phyloP scores from a whole-genome alignment of 2,888 invertebrate species.

The Galerucella nymphaeae region DNA sequence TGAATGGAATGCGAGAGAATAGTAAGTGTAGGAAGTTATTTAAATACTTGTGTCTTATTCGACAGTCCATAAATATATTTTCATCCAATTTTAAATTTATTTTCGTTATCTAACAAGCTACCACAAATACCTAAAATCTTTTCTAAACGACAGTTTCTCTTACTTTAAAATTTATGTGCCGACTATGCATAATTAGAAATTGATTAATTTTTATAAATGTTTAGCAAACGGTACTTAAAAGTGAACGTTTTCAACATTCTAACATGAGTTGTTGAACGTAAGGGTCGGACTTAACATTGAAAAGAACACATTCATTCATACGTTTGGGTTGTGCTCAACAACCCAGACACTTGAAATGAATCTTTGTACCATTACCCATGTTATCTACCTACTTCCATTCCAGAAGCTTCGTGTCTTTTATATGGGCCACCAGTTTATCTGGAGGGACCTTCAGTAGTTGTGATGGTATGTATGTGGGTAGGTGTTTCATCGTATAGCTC shows the following conservation, averaged over 20 bases:
- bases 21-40: constrained; percentile 43
- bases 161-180: constrained; percentile 59
- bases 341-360: too few relatives aligned
- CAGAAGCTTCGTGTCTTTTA: too few relatives aligned
- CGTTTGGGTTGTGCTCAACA: too few relatives aligned
- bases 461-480: too few relatives aligned
- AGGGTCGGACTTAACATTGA: constrained; percentile 8
- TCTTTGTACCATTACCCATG: too few relatives aligned
- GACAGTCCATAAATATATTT: constrained; percentile 53
- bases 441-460: too few relatives aligned
- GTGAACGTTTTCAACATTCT: constrained; percentile 46
- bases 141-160: constrained; percentile 52
- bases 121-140: constrained; percentile 61
- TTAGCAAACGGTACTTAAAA: constrained; percentile 58
- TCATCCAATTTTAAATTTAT: constrained; percentile 59
- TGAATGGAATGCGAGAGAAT: neutral
- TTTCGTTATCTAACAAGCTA: constrained; percentile 57
- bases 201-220: constrained; percentile 63
- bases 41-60: constrained; percentile 44
- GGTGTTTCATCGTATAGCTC: too few relatives aligned
- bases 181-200: constrained; percentile 64
- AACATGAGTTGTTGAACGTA: constrained; percentile 34
- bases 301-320: too few relatives aligned
- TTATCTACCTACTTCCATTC: too few relatives aligned
- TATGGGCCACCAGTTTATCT: too few relatives aligned